These are phyloP conservation scores for Panurus biarmicus DNA, from an alignment of 2,113 vertebrate genomes.

Conservation along the genomic window DNA sequence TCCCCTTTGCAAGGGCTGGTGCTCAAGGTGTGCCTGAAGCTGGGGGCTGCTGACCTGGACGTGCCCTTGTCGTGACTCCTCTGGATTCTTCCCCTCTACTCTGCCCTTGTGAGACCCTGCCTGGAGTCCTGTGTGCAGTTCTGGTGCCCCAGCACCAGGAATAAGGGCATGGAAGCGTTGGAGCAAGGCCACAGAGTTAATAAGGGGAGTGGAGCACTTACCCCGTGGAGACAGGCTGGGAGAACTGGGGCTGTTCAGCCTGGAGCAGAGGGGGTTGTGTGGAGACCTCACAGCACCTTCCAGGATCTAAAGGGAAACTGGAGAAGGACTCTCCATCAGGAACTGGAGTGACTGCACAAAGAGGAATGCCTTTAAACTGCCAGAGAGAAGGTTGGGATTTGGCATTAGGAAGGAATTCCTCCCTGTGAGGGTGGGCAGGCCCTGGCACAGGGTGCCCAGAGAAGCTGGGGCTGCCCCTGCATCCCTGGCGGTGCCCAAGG, in stretches of 20 bases:
- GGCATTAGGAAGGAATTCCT: neutral
- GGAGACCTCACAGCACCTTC: too few relatives aligned
- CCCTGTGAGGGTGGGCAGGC: neutral
- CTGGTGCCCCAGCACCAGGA: neutral
- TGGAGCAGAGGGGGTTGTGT: too few relatives aligned
- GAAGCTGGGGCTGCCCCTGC: neutral
- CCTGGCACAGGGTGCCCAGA: neutral
- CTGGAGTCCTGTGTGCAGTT: too few relatives aligned
- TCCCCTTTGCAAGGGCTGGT: neutral
- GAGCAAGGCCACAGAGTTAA: neutral
- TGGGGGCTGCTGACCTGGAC: neutral
- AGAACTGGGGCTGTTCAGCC: too few relatives aligned
- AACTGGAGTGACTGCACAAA: too few relatives aligned
- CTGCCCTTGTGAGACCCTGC: neutral
- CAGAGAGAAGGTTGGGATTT: too few relatives aligned
- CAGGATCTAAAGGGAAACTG: too few relatives aligned
- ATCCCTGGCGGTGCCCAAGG: neutral
- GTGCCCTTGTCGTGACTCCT: fast-evolving
- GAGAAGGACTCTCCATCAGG: too few relatives aligned
- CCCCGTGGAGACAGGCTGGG: too few relatives aligned
- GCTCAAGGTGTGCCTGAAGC: neutral
- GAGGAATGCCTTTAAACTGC: too few relatives aligned
- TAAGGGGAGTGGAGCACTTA: neutral
- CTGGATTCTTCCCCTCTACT: neutral
- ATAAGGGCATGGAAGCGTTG: neutral